Evolutionary conservation across 1,140 invertebrate species (phyloP).

Genomic region (Daktulosphaira vitifoliae): DNA sequence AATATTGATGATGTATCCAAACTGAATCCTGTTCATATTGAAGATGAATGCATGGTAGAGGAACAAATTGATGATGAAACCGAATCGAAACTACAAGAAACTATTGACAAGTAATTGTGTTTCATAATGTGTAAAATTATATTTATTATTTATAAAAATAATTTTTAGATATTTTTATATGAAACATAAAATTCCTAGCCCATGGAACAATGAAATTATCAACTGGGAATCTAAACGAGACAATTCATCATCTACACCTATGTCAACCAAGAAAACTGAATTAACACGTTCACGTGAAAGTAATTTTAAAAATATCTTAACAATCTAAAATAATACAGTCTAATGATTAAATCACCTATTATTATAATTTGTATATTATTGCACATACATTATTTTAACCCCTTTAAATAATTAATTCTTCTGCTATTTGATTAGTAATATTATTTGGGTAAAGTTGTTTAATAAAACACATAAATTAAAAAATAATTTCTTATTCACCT

Average conservation of each 20-base stretch:
- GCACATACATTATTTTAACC: too few species aligned
- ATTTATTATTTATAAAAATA: constrained; percentile 4
- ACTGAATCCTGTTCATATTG: constrained; percentile 33
- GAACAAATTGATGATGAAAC: constrained; percentile 30
- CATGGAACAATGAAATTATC: constrained; percentile 20
- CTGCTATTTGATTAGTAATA: too few species aligned
- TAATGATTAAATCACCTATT: too few species aligned
- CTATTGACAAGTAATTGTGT: constrained; percentile 31
- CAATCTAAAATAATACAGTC: too few species aligned
- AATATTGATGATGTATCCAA: constrained; percentile 35
- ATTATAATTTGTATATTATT: too few species aligned
- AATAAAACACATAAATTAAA: too few species aligned
- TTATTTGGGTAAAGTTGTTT: too few species aligned
- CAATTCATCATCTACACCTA: constrained; percentile 4
- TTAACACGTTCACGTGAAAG: not conserved
- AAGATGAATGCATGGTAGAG: constrained; percentile 30
- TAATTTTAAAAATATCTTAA: not conserved
- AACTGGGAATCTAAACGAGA: constrained; percentile 2
- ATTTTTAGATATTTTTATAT: constrained; percentile 10
- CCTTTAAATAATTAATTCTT: too few species aligned
- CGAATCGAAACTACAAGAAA: constrained; percentile 33
- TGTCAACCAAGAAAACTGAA: not conserved
- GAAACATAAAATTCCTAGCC: constrained; percentile 25
- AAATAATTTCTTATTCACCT: too few species aligned
- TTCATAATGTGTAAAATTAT: not conserved